A percentile compares a stretch with the other conserved stretches of the same genome.
phyloP scores from a whole-genome alignment of 2,113 vertebrate genomes.

The Vulpes lagopus region DNA sequence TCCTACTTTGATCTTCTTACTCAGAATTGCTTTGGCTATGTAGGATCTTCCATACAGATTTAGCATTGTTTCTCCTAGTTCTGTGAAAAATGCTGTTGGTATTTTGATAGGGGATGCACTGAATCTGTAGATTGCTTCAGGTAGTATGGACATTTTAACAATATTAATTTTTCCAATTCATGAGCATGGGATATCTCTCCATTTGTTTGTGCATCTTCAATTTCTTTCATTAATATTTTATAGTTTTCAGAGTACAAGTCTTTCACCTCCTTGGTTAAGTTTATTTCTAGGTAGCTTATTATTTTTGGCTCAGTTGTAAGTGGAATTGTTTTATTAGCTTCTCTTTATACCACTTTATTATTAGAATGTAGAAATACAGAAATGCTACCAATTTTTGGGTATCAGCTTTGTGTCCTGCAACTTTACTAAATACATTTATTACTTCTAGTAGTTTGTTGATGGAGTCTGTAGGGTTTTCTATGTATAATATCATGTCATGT shows the following conservation, averaged over 20 bases:
- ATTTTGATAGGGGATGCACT: background rate
- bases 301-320: background rate
- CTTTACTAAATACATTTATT: background rate
- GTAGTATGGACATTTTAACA: background rate
- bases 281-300: background rate
- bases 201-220: background rate
- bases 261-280: background rate
- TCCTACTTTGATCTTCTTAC: background rate
- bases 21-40: background rate
- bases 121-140: background rate
- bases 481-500: background rate
- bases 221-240: background rate
- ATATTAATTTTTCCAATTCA: background rate
- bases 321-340: background rate
- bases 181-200: background rate
- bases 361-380: background rate
- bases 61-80: background rate
- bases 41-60: background rate
- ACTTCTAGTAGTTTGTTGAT: background rate
- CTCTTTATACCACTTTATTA: background rate
- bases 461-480: background rate
- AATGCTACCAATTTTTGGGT: background rate
- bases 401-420: background rate
- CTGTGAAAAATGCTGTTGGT: background rate
- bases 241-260: background rate